A percentile compares a stretch with the other conserved stretches of the same genome.
Conservation (phyloP, 1,140 invertebrate species). For the Penaeus vannamei region DNA sequence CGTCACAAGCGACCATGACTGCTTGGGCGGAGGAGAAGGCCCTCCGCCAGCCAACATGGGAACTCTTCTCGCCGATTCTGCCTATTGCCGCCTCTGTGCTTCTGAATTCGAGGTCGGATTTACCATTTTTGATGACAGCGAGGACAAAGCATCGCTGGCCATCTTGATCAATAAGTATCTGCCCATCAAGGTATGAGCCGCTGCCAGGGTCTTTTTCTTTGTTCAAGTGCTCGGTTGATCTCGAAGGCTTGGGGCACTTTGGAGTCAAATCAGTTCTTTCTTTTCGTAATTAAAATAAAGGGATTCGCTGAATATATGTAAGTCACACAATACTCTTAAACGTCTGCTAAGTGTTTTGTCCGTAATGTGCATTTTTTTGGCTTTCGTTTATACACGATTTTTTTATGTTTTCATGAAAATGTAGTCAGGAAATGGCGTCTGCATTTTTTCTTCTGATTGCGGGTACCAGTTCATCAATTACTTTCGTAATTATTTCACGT, state of each 20-base stretch:
- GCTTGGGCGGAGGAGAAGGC: too few relatives aligned
- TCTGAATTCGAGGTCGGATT: constrained; percentile 48
- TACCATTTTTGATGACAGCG: constrained; percentile 60
- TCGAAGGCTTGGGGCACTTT: not conserved
- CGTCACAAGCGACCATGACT: not conserved
- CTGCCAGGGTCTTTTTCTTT: not conserved
- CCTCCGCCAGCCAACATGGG: constrained; percentile 36
- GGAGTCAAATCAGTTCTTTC: constrained; percentile 54
- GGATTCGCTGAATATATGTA: too few relatives aligned
- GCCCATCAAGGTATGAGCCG: constrained; percentile 47
- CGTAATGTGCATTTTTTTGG: too few relatives aligned
- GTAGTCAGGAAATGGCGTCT: too few relatives aligned
- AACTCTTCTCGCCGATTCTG: constrained; percentile 43
- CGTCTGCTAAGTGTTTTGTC: too few relatives aligned
- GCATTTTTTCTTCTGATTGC: too few relatives aligned
- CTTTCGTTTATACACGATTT: too few relatives aligned
- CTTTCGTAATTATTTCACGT: too few relatives aligned
- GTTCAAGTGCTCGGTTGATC: constrained; percentile 47
- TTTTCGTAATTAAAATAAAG: not conserved
- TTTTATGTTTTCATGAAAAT: too few relatives aligned
- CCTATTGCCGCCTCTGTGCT: constrained; percentile 55
- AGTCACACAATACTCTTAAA: too few relatives aligned
- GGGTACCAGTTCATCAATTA: too few relatives aligned
- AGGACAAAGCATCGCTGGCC: constrained; percentile 57
- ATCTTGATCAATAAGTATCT: constrained; percentile 61